phyloP scores from a whole-genome alignment of 2,888 invertebrate genomes.

The Phrixothrix hirtus region DNA sequence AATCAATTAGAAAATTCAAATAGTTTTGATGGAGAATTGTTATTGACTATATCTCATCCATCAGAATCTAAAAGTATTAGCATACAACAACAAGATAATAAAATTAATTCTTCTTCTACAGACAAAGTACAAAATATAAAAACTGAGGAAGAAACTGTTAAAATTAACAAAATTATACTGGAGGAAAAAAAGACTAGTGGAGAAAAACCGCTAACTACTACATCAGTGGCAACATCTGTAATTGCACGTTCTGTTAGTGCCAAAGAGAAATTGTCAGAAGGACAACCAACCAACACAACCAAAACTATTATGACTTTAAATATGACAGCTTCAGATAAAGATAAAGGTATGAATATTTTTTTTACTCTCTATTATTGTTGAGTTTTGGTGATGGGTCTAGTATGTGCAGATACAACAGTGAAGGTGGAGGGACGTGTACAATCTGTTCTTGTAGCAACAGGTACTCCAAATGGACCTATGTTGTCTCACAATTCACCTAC shows the following conservation, averaged over 20 bases:
- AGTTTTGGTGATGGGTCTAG: constrained; percentile 22
- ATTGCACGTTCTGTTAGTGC: constrained; percentile 46
- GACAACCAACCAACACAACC: constrained; percentile 17
- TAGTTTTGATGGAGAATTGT: constrained; percentile 46
- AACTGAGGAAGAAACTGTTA: constrained; percentile 41
- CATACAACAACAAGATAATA: constrained; percentile 34
- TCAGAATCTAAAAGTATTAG: constrained; percentile 40
- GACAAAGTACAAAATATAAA: constrained; percentile 45
- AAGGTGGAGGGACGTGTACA: constrained; percentile 50
- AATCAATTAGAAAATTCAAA: constrained; percentile 46
- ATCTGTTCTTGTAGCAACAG: constrained; percentile 53
- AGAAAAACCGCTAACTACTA: constrained; percentile 31
- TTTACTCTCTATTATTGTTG: too few species aligned
- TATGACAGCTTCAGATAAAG: constrained; percentile 41
- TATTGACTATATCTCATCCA: constrained; percentile 52
- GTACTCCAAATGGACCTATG: constrained; percentile 55
- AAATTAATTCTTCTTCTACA: constrained; percentile 36
- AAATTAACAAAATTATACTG: too few species aligned
- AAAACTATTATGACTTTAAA: constrained; percentile 44
- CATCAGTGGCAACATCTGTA: constrained; percentile 52
- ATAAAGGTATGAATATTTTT: constrained; percentile 42
- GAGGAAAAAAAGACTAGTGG: too few species aligned
- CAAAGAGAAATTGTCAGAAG: constrained; percentile 29
- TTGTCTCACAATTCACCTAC: constrained; percentile 51
- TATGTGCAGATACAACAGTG: constrained; percentile 27